Evolutionary conservation across 30 jellyfish, hydroid and myxozoan species (phyloP).

Genomic region (Rhopilema esculentum): DNA sequence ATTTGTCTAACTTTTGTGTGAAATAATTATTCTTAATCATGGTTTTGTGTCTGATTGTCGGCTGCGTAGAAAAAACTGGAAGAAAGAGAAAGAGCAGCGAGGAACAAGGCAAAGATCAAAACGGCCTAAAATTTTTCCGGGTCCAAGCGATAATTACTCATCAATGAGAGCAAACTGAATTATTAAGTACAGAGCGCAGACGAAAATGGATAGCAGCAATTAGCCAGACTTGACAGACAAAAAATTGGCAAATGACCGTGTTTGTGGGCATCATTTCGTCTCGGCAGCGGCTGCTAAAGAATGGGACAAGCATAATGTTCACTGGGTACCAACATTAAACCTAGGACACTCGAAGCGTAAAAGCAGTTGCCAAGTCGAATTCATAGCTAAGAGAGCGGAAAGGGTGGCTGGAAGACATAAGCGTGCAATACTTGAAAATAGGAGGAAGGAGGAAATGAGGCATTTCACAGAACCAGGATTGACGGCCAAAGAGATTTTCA

Average conservation of each 20-base stretch:
- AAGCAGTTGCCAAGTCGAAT: constrained; percentile 28
- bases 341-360: constrained; percentile 60
- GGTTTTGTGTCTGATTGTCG: constrained; percentile 20
- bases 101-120: constrained; percentile 10
- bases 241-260: constrained; percentile 59
- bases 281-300: constrained; percentile 59
- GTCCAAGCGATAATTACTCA: constrained; percentile 49
- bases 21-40: background rate
- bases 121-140: constrained; percentile 30
- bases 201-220: constrained; percentile 48
- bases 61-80: constrained; percentile 23
- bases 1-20: no score
- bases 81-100: constrained; percentile 15
- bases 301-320: constrained; percentile 39
- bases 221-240: constrained; percentile 43
- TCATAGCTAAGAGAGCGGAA: constrained; percentile 51
- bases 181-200: constrained; percentile 32
- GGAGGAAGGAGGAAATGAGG: constrained; percentile 27
- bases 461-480: constrained; percentile 49
- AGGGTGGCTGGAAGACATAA: constrained; percentile 40
- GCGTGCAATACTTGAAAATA: constrained; percentile 40
- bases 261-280: constrained; percentile 60
- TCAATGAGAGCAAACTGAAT: constrained; percentile 45
- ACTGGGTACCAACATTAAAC: constrained; percentile 62
- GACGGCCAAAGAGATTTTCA: constrained; percentile 25